These are phyloP conservation scores for Pantelozetes paolii DNA, from an alignment of 2,888 invertebrate species.

Conservation along the genomic window DNA sequence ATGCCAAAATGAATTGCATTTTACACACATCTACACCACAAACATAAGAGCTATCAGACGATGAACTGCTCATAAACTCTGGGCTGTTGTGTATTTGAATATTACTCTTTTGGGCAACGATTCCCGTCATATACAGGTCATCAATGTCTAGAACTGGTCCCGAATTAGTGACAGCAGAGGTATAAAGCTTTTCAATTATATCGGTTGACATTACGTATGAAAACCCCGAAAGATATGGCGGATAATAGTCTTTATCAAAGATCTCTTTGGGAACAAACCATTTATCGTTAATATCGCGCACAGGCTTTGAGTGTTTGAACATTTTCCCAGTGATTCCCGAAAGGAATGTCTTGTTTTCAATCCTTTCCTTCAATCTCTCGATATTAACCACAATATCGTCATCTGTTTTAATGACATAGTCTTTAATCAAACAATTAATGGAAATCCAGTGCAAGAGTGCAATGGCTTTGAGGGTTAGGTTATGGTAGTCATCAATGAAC, in stretches of 20 bases:
- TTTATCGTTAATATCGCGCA: slow-evolving; percentile 11
- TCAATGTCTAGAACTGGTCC: slow-evolving; percentile 25
- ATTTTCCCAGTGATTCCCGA: slow-evolving; percentile 19
- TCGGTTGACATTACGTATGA: slow-evolving; percentile 38
- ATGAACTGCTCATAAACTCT: background rate
- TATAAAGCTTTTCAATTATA: slow-evolving; percentile 42
- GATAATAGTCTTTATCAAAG: slow-evolving; percentile 1
- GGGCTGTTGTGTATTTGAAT: background rate
- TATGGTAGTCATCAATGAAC: slow-evolving; percentile 13
- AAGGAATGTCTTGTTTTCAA: slow-evolving; percentile 2
- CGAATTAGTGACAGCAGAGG: slow-evolving; percentile 43
- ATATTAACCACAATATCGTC: slow-evolving; percentile 18
- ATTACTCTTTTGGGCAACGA: background rate
- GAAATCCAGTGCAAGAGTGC: slow-evolving; percentile 5
- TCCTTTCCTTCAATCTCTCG: background rate
- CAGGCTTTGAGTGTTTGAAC: slow-evolving; percentile 3
- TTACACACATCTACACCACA: slow-evolving; percentile 16
- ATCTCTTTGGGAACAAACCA: slow-evolving; percentile 13
- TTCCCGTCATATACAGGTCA: slow-evolving; percentile 21
- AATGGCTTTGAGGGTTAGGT: slow-evolving; percentile 12
- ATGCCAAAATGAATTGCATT: background rate
- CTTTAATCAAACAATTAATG: background rate
- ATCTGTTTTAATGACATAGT: slow-evolving; percentile 16
- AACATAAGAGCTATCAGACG: background rate
- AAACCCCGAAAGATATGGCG: background rate